Percentiles rank a stretch among this genome's conserved stretches.
These are phyloP conservation scores for Salpingus planirostris DNA, from an alignment of 2,888 invertebrate species.

Conservation along the genomic window DNA sequence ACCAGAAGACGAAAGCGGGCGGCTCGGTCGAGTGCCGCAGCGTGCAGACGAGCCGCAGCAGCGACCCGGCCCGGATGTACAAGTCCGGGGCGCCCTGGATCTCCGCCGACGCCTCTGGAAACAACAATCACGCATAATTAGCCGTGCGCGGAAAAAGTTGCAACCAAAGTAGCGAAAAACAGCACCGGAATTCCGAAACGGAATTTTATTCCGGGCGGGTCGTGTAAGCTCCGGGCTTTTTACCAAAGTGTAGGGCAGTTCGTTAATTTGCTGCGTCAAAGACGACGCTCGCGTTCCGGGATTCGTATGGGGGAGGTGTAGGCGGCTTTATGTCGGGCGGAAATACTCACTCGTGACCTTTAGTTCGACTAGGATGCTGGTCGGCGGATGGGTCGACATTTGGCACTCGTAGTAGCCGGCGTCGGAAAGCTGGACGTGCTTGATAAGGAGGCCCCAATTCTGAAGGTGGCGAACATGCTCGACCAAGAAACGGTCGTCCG, in stretches of 20 bases:
- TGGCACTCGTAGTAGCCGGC: slow-evolving; percentile 72
- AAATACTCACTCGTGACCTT: slow-evolving; percentile 60
- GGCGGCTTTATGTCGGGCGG: too few relatives aligned
- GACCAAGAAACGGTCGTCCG: slow-evolving; percentile 57
- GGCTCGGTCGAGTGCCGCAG: slow-evolving; percentile 49
- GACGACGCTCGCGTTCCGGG: too few relatives aligned
- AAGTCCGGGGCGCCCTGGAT: slow-evolving; percentile 53
- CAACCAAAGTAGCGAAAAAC: too few relatives aligned
- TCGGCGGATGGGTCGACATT: slow-evolving; percentile 72
- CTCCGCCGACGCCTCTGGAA: slow-evolving; percentile 47
- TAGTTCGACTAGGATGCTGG: slow-evolving; percentile 64
- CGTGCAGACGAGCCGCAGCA: slow-evolving; percentile 49
- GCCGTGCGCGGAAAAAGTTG: too few relatives aligned
- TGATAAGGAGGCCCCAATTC: slow-evolving; percentile 57
- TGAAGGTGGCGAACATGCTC: slow-evolving; percentile 55
- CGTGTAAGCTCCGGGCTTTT: too few relatives aligned
- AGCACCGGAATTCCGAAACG: too few relatives aligned
- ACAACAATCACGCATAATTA: too few relatives aligned
- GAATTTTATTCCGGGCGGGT: too few relatives aligned
- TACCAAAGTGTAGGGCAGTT: too few relatives aligned
- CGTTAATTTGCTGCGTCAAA: too few relatives aligned
- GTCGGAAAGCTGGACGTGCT: slow-evolving; percentile 61
- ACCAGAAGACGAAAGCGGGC: slow-evolving; percentile 54
- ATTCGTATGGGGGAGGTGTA: too few relatives aligned
- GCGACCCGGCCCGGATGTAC: slow-evolving; percentile 51